Evolutionary conservation across 2,113 vertebrate species (phyloP).

Genomic region (Sarotherodon lohbergeri): DNA sequence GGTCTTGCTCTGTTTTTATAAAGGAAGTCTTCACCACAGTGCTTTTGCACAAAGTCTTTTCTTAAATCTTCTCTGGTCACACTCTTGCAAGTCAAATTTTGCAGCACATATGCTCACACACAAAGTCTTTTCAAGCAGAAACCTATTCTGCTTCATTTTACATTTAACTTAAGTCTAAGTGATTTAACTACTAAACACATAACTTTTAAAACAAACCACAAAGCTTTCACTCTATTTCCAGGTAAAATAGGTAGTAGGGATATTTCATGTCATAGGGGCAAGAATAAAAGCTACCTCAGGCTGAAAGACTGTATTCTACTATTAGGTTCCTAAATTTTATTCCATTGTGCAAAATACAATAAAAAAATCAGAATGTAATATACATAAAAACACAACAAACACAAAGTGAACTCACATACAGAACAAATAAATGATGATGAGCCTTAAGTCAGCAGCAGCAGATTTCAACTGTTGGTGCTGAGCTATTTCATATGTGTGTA

Average conservation of each 20-base stretch:
- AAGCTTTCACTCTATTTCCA: background rate
- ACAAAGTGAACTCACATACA: background rate
- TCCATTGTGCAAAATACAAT: background rate
- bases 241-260: background rate
- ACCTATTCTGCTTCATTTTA: background rate
- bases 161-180: background rate
- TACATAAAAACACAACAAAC: background rate
- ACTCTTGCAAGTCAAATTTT: background rate
- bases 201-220: background rate
- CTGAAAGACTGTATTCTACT: background rate
- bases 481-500: background rate
- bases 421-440: background rate
- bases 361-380: background rate
- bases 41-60: background rate
- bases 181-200: background rate
- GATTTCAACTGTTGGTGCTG: background rate
- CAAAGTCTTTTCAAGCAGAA: background rate
- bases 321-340: background rate
- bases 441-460: background rate
- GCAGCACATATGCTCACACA: background rate
- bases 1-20: background rate
- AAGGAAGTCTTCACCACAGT: conserved; percentile 19
- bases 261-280: background rate
- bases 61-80: background rate
- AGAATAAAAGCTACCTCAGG: background rate